Conservation (phyloP, 2,888 invertebrate species). For the Drosophila paramelanica region DNA sequence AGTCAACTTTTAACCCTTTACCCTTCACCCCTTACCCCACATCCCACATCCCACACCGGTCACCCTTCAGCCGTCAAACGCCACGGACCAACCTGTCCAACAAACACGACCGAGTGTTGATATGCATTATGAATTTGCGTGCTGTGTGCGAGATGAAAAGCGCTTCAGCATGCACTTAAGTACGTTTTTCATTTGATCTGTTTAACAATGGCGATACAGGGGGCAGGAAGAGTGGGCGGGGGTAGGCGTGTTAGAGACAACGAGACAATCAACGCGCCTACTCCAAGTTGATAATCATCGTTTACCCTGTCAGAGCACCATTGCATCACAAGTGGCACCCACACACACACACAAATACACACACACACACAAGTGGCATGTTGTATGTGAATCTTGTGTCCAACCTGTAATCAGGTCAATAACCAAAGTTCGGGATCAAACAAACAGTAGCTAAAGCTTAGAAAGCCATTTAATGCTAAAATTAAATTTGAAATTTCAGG, state of each 20-base stretch:
- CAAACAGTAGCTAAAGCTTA: no score
- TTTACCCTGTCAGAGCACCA: conserved; percentile 13
- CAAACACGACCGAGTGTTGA: conserved; percentile 46
- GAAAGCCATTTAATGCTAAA: no score
- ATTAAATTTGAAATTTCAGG: neutral
- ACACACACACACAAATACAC: conserved; percentile 10
- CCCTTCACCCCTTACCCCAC: neutral
- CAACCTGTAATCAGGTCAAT: conserved; percentile 19
- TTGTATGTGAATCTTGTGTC: conserved; percentile 2
- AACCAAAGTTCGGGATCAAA: conserved; percentile 14
- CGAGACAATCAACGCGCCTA: conserved; percentile 46
- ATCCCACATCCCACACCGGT: neutral
- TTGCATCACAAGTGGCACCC: conserved; percentile 18
- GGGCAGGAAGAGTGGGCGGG: neutral
- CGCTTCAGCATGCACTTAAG: conserved; percentile 67
- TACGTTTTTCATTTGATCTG: conserved; percentile 71
- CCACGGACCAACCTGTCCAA: conserved; percentile 32
- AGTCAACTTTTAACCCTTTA: neutral
- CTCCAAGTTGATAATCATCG: conserved; percentile 46
- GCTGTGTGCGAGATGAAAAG: conserved; percentile 59
- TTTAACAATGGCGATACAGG: conserved; percentile 54
- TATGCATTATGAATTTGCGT: conserved; percentile 68
- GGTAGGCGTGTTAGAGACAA: conserved; percentile 8
- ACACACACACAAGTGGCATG: conserved; percentile 1
- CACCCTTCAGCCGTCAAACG: neutral